Percentiles rank a stretch among this genome's conserved stretches.
phyloP scores from a whole-genome alignment of 2,797 vertebrate species.

The Steatocranus sp. region DNA sequence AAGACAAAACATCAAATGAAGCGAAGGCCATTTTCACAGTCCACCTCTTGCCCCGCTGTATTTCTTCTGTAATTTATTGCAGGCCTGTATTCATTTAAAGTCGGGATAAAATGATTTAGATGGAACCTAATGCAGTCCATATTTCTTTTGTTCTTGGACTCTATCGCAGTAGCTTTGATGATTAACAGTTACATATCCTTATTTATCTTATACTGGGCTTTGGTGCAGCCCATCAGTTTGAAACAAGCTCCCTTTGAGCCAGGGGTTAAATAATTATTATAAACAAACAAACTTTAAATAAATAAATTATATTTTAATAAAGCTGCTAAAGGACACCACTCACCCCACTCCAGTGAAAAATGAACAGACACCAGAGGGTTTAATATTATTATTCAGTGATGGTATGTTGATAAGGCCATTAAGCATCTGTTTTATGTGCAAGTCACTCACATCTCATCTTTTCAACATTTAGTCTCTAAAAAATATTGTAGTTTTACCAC shows the following conservation, averaged over 20 bases:
- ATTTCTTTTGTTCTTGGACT: background rate
- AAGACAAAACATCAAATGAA: background rate
- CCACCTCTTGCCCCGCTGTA: background rate
- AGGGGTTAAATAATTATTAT: background rate
- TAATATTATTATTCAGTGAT: background rate
- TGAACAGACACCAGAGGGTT: background rate
- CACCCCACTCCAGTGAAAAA: background rate
- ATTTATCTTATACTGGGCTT: background rate
- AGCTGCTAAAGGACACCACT: background rate
- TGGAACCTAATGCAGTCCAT: background rate
- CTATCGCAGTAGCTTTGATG: background rate
- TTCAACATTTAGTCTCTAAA: background rate
- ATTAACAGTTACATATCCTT: background rate
- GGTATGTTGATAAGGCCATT: background rate
- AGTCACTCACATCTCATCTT: background rate
- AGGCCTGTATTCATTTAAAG: background rate
- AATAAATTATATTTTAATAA: background rate
- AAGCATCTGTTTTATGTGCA: background rate
- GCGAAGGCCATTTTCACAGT: background rate
- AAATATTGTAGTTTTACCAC: background rate
- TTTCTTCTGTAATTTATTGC: background rate
- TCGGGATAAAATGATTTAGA: accelerated
- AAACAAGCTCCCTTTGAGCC: background rate
- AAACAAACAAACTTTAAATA: background rate
- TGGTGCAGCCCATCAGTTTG: background rate